A percentile compares a stretch with the other conserved stretches of the same genome.
These are phyloP conservation scores for Tiaroga cobitis DNA, from an alignment of 2,797 vertebrate genomes.

Conservation along the genomic window DNA sequence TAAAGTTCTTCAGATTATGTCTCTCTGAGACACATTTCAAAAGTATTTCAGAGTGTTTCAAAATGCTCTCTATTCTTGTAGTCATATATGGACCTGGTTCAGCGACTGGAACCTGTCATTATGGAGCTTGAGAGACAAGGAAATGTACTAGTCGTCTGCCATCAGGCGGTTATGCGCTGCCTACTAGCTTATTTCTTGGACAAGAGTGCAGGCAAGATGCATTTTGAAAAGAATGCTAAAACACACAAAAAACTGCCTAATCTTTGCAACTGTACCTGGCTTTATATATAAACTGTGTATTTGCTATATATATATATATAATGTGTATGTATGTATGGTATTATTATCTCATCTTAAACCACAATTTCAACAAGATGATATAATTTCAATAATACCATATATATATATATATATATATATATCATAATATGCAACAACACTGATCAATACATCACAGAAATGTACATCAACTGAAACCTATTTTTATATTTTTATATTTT, in stretches of 20 bases:
- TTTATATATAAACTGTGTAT: too few species aligned
- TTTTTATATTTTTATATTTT: not conserved
- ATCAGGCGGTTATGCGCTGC: conserved; percentile 98
- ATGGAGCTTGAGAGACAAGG: conserved; percentile 97
- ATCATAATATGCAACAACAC: not conserved
- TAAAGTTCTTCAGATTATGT: not conserved
- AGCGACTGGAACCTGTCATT: conserved; percentile 94
- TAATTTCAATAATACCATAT: too few species aligned
- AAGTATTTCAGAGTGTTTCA: too few species aligned
- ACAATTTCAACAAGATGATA: not conserved
- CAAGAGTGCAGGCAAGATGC: conserved; percentile 88
- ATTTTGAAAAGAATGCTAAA: not conserved
- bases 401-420: too few species aligned
- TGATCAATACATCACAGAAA: not conserved
- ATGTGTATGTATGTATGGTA: too few species aligned
- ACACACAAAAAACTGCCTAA: not conserved
- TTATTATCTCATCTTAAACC: too few species aligned
- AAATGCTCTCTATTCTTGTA: conserved; percentile 61
- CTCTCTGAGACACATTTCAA: not conserved
- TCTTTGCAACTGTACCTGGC: not conserved
- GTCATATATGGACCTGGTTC: conserved; percentile 98
- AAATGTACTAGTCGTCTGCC: conserved; percentile 91
- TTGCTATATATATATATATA: too few species aligned
- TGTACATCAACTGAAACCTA: not conserved
- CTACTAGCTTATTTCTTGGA: conserved; percentile 96